Evolutionary conservation across 2,888 invertebrate genomes (phyloP), one percentile per base, ranked within the genome.

Genomic region (Andrena haemorrhoa): DNA sequence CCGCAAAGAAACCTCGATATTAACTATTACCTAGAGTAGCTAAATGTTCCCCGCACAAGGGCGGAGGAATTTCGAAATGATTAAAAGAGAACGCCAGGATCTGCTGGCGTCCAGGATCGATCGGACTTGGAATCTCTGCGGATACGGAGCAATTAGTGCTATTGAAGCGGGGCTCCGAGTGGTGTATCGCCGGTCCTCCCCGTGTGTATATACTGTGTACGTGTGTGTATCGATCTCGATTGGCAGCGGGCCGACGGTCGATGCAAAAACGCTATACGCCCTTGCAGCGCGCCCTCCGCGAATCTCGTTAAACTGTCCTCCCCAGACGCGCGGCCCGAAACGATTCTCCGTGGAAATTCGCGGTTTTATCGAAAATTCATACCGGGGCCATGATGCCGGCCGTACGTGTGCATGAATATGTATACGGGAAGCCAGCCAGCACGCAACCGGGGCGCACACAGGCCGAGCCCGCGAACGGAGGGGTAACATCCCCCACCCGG

Each of bases 281-380:
- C 66, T 65, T 66, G 72, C 66, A 33, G 58, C 75, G 51, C 69
- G 41, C 58, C 73, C 75, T 64, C 63, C 63, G 71, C 73, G 81
- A 85, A 88, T 88, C 89, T 88, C 88, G 88, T 88, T 88, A 88
- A 89, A 88, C 87, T 88, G 89, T 88, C 87, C 80, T 85, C 69
- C 56, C 85, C 88, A 88, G 89, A 82, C 77, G 75, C 72, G 73
- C 80, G 68, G 66, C 26, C 72, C 29, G 78, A 60, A 79, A 86
- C 76, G 86, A 86, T 82, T 77, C 79, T 78, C 84, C 81, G 78
- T 83, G 85, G 79, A 88, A 88, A 88, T 88, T 88, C 89, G 79
- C 72, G 89, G 79, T 88, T 88, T 88, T 88, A 88, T 88, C 89
- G 87, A 88, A 87, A 80, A 88, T 88, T 88, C 88, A 87, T 88